Evolutionary conservation across 1,140 invertebrate genomes (phyloP).

Genomic region (Drosophila ananassae): DNA sequence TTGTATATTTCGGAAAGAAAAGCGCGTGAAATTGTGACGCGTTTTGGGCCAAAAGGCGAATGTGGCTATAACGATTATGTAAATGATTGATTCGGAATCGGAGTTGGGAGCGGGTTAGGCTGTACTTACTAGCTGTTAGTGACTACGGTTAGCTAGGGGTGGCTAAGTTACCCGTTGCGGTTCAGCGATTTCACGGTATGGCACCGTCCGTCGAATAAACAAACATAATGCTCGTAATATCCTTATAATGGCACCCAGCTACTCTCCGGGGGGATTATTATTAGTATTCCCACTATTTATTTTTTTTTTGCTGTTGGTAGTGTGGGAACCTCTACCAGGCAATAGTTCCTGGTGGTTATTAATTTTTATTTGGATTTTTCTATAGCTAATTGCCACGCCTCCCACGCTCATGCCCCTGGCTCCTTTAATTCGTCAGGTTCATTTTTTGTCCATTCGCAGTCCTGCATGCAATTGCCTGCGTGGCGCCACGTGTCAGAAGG

Average conservation of each 20-base stretch:
- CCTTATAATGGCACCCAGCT: conserved; percentile 43
- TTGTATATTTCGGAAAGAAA: conserved; percentile 58
- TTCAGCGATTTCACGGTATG: conserved; percentile 74
- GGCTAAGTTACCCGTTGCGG: conserved; percentile 48
- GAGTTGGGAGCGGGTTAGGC: conserved; percentile 24
- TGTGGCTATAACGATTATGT: conserved; percentile 55
- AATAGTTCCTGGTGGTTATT: conserved; percentile 53
- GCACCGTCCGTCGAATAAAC: conserved; percentile 63
- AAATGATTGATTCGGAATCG: conserved; percentile 65
- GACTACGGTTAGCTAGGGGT: conserved; percentile 39
- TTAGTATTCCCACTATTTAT: conserved; percentile 10
- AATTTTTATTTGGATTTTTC: conserved; percentile 62
- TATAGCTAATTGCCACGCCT: conserved; percentile 55
- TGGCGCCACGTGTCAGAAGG: conserved; percentile 29
- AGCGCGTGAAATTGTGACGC: conserved; percentile 65
- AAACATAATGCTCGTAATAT: conserved; percentile 73
- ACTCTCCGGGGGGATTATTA: conserved; percentile 27
- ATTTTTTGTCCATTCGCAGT: conserved; percentile 24
- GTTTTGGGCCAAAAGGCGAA: conserved; percentile 24
- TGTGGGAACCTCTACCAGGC: conserved; percentile 51
- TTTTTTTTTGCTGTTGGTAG: conserved; percentile 17
- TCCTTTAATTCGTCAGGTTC: conserved; percentile 28
- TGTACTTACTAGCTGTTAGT: conserved; percentile 49
- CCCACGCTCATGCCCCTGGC: conserved; percentile 10
- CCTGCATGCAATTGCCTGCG: conserved; percentile 28